Base-by-base conservation (phyloP, 2,888 invertebrate species). In the Baccha elongata region DNA sequence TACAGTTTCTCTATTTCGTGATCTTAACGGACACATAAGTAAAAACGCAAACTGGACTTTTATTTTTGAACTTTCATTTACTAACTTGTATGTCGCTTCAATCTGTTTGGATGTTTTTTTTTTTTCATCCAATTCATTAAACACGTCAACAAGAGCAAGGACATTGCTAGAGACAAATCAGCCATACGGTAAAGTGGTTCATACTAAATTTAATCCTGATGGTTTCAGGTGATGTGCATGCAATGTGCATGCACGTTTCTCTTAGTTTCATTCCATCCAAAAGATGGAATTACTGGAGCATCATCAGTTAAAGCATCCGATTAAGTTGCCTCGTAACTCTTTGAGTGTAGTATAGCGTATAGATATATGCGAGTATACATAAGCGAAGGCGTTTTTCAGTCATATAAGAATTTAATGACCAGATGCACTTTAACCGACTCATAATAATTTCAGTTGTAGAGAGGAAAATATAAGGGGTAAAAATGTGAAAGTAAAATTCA, bases 141-240 rank as follows among this genome's bases (percentile, higher is more conserved):
- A 65, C 37, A 48, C 21, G 1, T 0, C 35, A 64, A 21, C 15
- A 29, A 40, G 19, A 8, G 11, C 21, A 23, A 48, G 26, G 44
- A 53, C 10, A 29, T 21, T 42, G 4, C 7, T 15, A n/a, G n/a
- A 17, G 17, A 23, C 3, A 55, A 40, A 8, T 7, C 48, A 69
- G 15, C 40, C 37, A 21, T 40, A 48, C 48, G 19, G 50, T 21
- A 44, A 62, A 62, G 50, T 71, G 50, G 50, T 40, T 71, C 71
- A 62, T 60, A 21, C 52, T 32, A 42, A 48, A 50, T 62, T 62
- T 62, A 71, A 17, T 32, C 37, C 29, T 15, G 2, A 29, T 26
- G 8, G 15, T 26, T 15, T 3, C 3, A 23, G 5, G 3, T 23
- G 13, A 26, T 50, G 26, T 29, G 10, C 1, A 50, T 50, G 1